phyloP scores from a whole-genome alignment of 2,888 invertebrate species.

The Diplazon laetatorius region DNA sequence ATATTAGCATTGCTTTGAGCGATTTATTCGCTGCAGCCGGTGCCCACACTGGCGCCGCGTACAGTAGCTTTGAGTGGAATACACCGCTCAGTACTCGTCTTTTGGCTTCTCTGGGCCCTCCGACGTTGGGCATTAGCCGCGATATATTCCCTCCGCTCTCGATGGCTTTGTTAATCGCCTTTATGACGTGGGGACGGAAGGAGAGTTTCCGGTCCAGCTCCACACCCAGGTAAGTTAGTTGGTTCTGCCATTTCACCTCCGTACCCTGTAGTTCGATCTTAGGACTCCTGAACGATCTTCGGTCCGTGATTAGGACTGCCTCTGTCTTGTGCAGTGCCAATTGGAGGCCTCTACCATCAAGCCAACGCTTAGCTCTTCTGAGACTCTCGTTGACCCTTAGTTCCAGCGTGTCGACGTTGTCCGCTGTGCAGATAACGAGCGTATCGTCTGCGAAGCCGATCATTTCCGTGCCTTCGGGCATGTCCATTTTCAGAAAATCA shows the following conservation, averaged over 20 bases:
- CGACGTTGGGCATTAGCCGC: neutral
- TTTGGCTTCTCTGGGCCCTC: neutral
- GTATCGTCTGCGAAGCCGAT: no score
- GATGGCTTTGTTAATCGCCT: neutral
- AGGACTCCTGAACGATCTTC: neutral
- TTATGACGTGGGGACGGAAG: neutral
- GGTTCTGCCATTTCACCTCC: neutral
- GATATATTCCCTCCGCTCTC: neutral
- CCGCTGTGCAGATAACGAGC: no score
- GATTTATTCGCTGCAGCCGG: neutral
- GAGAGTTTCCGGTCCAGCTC: neutral
- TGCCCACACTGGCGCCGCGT: constrained; percentile 1
- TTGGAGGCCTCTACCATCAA: neutral
- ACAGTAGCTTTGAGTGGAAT: neutral
- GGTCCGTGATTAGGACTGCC: neutral
- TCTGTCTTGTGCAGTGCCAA: neutral
- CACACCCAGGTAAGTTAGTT: neutral
- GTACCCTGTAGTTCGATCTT: neutral
- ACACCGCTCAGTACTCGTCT: neutral
- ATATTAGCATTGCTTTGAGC: neutral
- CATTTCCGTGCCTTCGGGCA: no score
- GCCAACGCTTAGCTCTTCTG: neutral
- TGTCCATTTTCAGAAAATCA: no score
- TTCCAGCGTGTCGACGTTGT: no score
- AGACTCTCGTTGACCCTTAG: neutral